Conservation (phyloP, 2,113 vertebrate genomes). For the Empidonax alnorum region DNA sequence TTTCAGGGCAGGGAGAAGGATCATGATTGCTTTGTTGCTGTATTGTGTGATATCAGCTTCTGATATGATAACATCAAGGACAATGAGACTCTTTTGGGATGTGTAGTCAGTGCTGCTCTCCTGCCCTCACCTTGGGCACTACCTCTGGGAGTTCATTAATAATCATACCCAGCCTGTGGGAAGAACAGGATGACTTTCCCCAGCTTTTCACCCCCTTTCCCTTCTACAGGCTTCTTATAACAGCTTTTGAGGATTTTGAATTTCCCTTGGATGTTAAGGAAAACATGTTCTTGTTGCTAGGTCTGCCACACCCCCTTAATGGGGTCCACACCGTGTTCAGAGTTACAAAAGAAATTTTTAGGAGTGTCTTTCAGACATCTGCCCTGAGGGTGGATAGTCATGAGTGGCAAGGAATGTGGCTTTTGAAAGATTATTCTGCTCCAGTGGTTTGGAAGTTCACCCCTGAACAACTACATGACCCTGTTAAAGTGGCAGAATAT, state of each 20-base stretch:
- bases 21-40: background rate
- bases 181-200: background rate
- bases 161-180: background rate
- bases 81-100: background rate
- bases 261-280: background rate
- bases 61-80: background rate
- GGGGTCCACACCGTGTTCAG: accelerated
- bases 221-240: background rate
- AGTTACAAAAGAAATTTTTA: background rate
- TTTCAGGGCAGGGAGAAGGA: background rate
- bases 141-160: background rate
- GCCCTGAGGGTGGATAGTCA: background rate
- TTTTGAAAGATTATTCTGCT: background rate
- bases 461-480: background rate
- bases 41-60: background rate
- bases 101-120: background rate
- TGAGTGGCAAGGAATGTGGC: background rate
- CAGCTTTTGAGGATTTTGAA: background rate
- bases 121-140: background rate
- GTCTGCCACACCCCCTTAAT: accelerated
- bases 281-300: background rate
- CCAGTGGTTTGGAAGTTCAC: background rate
- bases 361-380: background rate
- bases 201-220: background rate
- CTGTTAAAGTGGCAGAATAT: background rate